Conservation (phyloP, 2,797 vertebrate species). For the Neopelma chrysocephalum region DNA sequence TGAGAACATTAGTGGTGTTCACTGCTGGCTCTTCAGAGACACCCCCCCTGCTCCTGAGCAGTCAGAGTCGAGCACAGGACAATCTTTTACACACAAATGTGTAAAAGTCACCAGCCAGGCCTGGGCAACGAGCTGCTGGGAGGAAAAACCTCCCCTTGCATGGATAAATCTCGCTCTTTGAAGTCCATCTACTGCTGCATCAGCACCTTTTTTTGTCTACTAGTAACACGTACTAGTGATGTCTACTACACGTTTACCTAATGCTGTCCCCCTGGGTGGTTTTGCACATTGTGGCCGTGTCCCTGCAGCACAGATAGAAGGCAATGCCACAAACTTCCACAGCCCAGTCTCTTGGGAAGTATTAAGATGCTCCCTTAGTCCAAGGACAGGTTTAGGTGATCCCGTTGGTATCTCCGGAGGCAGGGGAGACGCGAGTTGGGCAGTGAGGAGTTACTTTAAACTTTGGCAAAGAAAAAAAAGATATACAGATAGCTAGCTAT, state of each 20-base stretch:
- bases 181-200: slow-evolving; percentile 15
- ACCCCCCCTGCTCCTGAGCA: background rate
- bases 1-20: background rate
- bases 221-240: background rate
- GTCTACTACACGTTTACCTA: background rate
- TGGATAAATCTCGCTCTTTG: background rate
- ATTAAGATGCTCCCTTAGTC: background rate
- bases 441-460: slow-evolving; percentile 72
- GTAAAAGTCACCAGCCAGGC: slow-evolving; percentile 3
- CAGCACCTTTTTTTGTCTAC: slow-evolving; percentile 36
- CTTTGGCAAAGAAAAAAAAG: slow-evolving; percentile 78
- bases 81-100: background rate
- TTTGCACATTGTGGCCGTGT: background rate
- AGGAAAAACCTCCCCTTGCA: background rate
- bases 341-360: slow-evolving; percentile 43
- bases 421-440: slow-evolving; percentile 1
- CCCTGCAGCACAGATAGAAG: slow-evolving; percentile 49
- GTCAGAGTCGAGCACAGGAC: background rate
- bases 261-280: slow-evolving; percentile 3
- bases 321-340: slow-evolving; percentile 27
- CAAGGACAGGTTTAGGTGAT: background rate
- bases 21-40: background rate
- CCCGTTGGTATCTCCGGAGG: background rate
- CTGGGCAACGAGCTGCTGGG: background rate
- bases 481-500: slow-evolving; percentile 46